Evolutionary conservation across 1,140 invertebrate genomes (phyloP).

Genomic region (Pogonomyrmex barbatus): DNA sequence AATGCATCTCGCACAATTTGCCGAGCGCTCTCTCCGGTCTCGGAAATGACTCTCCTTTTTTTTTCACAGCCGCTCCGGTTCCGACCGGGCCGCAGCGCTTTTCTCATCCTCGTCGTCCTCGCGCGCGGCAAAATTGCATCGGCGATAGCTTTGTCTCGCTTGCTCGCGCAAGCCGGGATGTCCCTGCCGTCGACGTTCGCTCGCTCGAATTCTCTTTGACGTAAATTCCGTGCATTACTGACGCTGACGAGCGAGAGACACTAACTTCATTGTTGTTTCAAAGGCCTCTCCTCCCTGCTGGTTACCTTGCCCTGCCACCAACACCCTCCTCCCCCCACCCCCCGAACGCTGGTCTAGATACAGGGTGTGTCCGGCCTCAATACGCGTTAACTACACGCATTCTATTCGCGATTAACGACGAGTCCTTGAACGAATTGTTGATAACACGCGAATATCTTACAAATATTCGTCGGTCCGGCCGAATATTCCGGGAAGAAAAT

Average conservation of each 20-base stretch:
- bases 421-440: conserved; percentile 9
- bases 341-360: conserved; percentile 73
- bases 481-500: conserved; percentile 45
- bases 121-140: conserved; percentile 60
- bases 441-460: conserved; percentile 1
- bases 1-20: conserved; percentile 49
- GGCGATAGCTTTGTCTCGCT: conserved; percentile 27
- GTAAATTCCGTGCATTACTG: conserved; percentile 82
- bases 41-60: conserved; percentile 40
- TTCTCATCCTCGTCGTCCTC: conserved; percentile 35
- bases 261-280: conserved; percentile 85
- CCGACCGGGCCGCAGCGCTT: conserved; percentile 14
- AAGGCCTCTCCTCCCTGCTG: conserved; percentile 76
- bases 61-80: conserved; percentile 29
- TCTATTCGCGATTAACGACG: conserved; percentile 17
- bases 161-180: conserved; percentile 61
- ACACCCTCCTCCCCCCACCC: background rate
- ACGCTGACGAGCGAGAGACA: conserved; percentile 82
- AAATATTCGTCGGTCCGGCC: background rate
- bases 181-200: conserved; percentile 43
- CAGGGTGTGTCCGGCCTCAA: conserved; percentile 45
- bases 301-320: conserved; percentile 48
- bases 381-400: background rate
- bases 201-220: conserved; percentile 83
- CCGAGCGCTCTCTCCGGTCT: conserved; percentile 6